Conservation (phyloP, 2,888 invertebrate species). For the Acanthosoma haemorrhoidale region DNA sequence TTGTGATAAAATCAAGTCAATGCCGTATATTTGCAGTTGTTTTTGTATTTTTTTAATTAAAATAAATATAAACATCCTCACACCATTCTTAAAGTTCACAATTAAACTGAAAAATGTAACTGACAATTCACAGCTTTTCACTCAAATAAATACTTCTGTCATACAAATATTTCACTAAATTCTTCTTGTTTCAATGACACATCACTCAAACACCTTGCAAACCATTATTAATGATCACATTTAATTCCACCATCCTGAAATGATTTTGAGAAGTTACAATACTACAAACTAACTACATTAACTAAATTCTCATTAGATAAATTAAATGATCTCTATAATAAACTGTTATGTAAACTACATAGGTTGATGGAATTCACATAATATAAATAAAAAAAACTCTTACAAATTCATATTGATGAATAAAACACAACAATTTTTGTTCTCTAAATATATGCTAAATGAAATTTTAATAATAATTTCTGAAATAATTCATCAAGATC, state of each 20-base stretch:
- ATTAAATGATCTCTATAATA: neutral
- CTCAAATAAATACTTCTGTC: conserved; percentile 11
- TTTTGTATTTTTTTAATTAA: conserved; percentile 5
- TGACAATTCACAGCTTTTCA: conserved; percentile 15
- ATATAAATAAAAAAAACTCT: neutral
- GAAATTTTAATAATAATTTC: neutral
- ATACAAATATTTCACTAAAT: conserved; percentile 6
- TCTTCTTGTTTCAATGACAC: conserved; percentile 17
- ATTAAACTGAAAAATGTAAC: conserved; percentile 24
- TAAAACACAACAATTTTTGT: neutral
- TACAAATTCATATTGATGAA: neutral
- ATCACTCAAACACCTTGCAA: conserved; percentile 20
- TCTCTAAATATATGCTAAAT: neutral
- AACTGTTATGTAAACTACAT: conserved; percentile 15
- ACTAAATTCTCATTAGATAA: conserved; percentile 12
- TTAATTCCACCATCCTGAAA: conserved; percentile 13
- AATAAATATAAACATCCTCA: conserved; percentile 29
- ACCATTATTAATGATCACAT: conserved; percentile 2
- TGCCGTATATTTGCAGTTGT: neutral
- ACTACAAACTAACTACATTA: neutral
- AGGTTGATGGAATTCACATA: neutral
- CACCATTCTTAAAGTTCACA: conserved; percentile 29
- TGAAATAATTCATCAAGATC: conserved; percentile 13
- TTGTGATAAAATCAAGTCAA: conserved; percentile 15
- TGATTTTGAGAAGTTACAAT: conserved; percentile 3